Evolutionary conservation across 1,140 invertebrate genomes (phyloP).

Genomic region (Polyergus mexicanus): DNA sequence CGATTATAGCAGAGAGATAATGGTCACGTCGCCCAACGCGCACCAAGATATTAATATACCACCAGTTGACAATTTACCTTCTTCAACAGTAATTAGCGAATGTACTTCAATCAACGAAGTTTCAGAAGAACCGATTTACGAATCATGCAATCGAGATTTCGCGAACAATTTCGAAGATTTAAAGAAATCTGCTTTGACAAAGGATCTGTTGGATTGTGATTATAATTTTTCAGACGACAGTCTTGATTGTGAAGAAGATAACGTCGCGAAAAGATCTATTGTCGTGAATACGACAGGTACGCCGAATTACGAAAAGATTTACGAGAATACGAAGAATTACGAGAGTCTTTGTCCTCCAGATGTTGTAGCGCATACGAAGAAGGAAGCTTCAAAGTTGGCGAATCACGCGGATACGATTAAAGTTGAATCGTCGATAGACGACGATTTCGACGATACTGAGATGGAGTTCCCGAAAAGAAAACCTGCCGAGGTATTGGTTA

Average conservation of each 20-base stretch:
- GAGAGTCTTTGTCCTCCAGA: conserved; percentile 77
- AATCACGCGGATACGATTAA: conserved; percentile 1
- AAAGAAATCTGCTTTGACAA: background rate
- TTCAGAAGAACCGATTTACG: background rate
- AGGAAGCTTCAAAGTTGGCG: conserved; percentile 37
- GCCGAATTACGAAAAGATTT: background rate
- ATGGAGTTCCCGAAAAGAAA: conserved; percentile 75
- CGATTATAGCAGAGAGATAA: background rate
- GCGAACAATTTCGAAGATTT: background rate
- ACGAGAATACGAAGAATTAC: background rate
- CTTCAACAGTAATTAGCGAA: conserved; percentile 10
- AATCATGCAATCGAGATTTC: background rate
- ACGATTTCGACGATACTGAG: conserved; percentile 68
- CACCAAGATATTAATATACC: background rate
- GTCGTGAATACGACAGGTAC: background rate
- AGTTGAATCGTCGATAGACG: background rate
- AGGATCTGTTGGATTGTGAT: conserved; percentile 43
- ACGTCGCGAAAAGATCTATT: background rate
- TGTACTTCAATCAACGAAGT: background rate
- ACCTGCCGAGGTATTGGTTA: background rate
- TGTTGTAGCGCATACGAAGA: conserved; percentile 79
- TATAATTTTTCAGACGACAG: conserved; percentile 80
- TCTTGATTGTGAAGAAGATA: conserved; percentile 74
- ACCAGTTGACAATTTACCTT: background rate
- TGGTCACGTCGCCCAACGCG: background rate